Evolutionary conservation across 2,888 invertebrate species (phyloP).

Genomic region (Phragmatobia fuliginosa): DNA sequence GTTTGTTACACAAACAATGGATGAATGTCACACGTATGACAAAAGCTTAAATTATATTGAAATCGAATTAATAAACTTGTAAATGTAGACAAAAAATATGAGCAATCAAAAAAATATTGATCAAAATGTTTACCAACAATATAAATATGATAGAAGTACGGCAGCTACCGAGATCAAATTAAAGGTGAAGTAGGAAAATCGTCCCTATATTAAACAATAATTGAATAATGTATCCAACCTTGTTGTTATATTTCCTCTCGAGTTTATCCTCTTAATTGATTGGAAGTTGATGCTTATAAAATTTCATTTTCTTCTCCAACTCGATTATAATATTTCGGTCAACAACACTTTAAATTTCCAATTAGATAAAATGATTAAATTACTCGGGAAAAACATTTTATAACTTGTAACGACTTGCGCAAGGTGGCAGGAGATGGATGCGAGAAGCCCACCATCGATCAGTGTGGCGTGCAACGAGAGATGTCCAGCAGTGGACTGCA

Average conservation of each 20-base stretch:
- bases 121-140: background rate
- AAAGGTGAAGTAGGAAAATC: conserved; percentile 1
- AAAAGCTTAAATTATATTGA: background rate
- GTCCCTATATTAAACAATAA: background rate
- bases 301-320: conserved; percentile 1
- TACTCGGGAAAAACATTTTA: background rate
- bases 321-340: conserved; percentile 1
- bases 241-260: conserved; percentile 6
- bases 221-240: conserved; percentile 17
- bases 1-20: too few relatives aligned
- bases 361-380: background rate
- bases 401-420: too few relatives aligned
- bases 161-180: background rate
- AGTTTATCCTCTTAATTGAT: conserved; percentile 5
- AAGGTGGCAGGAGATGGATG: too few relatives aligned
- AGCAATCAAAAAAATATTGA: background rate
- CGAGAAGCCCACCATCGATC: too few relatives aligned
- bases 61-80: background rate
- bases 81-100: background rate
- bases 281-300: conserved; percentile 6
- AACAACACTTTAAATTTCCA: background rate
- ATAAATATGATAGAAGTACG: conserved; percentile 2
- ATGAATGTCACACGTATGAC: too few relatives aligned
- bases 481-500: too few relatives aligned
- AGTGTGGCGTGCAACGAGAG: too few relatives aligned